Evolutionary conservation across 2,113 vertebrate species (phyloP).

Genomic region (Coracopsis vasa): DNA sequence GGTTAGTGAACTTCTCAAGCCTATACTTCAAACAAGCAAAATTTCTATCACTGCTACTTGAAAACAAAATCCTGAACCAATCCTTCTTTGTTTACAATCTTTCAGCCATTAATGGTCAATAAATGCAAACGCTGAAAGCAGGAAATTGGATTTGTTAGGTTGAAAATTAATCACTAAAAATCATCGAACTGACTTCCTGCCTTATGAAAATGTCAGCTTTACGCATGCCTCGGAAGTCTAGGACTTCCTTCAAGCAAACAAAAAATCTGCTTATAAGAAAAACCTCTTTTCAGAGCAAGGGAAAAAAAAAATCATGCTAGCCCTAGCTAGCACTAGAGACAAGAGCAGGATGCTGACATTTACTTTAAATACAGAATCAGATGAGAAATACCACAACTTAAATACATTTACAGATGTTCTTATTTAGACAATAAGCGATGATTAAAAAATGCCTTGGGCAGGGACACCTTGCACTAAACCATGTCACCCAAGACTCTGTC

Average conservation of each 20-base stretch:
- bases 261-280: background rate
- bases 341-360: background rate
- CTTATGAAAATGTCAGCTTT: background rate
- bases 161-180: conserved; percentile 7
- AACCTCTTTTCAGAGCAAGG: background rate
- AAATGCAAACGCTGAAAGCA: background rate
- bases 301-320: background rate
- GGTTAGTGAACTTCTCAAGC: background rate
- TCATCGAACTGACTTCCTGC: background rate
- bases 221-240: background rate
- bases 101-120: background rate
- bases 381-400: conserved; percentile 22
- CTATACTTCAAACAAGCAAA: background rate
- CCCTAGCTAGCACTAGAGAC: background rate
- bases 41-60: background rate
- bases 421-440: background rate
- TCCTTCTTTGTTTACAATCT: background rate
- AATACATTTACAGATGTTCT: background rate
- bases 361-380: conserved; percentile 15
- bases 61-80: background rate
- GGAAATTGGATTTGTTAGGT: background rate
- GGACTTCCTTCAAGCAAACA: conserved; percentile 11
- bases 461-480: background rate
- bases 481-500: background rate
- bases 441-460: background rate